Percentiles rank a stretch among this genome's conserved stretches.
phyloP scores from a whole-genome alignment of 1,140 invertebrate species.

The Choristoneura fumiferana region DNA sequence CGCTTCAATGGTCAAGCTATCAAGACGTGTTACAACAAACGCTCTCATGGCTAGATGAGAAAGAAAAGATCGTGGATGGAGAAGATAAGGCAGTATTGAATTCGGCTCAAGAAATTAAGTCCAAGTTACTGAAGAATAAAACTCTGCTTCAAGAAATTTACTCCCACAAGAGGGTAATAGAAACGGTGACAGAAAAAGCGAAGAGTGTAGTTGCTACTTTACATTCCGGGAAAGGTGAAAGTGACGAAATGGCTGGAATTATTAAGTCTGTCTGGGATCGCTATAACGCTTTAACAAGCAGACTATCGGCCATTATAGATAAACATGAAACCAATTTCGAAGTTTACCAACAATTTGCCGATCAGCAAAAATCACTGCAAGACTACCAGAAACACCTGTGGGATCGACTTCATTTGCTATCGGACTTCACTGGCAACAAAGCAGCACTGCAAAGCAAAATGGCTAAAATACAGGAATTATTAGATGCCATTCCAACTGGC shows the following conservation, averaged over 20 bases:
- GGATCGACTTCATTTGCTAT: constrained; percentile 88
- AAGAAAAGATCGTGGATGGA: constrained; percentile 88
- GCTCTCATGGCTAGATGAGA: constrained; percentile 90
- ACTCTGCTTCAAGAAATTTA: constrained; percentile 92
- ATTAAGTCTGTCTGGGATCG: constrained; percentile 85
- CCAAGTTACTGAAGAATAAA: constrained; percentile 93
- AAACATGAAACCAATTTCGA: constrained; percentile 87
- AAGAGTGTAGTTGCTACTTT: constrained; percentile 79
- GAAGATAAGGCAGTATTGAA: constrained; percentile 83
- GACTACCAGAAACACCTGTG: constrained; percentile 93
- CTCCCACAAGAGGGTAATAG: constrained; percentile 93
- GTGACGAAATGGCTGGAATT: constrained; percentile 82
- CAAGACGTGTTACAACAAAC: constrained; percentile 92
- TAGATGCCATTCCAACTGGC: constrained; percentile 87
- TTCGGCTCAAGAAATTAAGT: constrained; percentile 90
- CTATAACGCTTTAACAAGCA: constrained; percentile 85
- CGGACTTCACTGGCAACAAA: constrained; percentile 91
- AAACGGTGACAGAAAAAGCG: constrained; percentile 93
- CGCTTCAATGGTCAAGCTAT: constrained; percentile 90
- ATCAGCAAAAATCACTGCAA: constrained; percentile 90
- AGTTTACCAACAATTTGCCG: constrained; percentile 90
- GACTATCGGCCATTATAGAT: constrained; percentile 60
- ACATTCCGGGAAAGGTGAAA: constrained; percentile 81
- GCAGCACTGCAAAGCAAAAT: constrained; percentile 85
- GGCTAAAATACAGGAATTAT: constrained; percentile 86